Evolutionary conservation across 2,113 vertebrate species (phyloP), one percentile per base, ranked within the genome.

Genomic region (Martes martes): DNA sequence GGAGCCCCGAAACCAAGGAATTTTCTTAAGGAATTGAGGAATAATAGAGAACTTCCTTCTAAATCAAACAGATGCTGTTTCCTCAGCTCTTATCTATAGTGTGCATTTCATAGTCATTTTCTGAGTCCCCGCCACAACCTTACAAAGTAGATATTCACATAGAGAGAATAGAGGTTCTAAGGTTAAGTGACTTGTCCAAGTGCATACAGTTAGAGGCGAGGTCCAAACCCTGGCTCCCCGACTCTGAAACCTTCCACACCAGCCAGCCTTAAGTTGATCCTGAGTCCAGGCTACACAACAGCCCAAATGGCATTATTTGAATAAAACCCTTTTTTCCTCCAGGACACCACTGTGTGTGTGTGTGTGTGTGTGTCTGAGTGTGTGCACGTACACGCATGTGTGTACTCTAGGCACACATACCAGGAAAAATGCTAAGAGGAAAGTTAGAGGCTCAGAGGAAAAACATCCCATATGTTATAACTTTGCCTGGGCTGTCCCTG

Each of bases 381-480:
- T 6, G 10, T n/a, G 50, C 16, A 39, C 5, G 18, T 33, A 14
- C 28, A 11, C 0, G 2, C 14, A 4, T 4, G 15, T 1, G 31
- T 15, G n/a, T 21, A 19, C n/a, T 19, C 65, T 8, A 63, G 73
- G 42, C 63, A 16, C 45, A 57, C 52, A 55, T 18, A 83, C 18
- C 24, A 93, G 79, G 69, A 94, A 88, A 81, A 89, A 83, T 89
- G 61, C 78, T 73, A 69, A 85, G 71, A 89, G 52, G 73, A 82
- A 95, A 94, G 84, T 65, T 67, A 13, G 39, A 80, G 50, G 26
- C 59, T 89, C 73, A 21, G 86, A 96, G 71, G 76, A 74, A 97
- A 97, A 94, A 24, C 52, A 50, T 90, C 50, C 94, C 96, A 98
- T 95, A 93, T 98, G 97, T 97, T 98, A 42, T 31, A 96, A 85